These are phyloP conservation scores for Pelusios castaneus DNA, from an alignment of 2,113 vertebrate species.

Conservation along the genomic window DNA sequence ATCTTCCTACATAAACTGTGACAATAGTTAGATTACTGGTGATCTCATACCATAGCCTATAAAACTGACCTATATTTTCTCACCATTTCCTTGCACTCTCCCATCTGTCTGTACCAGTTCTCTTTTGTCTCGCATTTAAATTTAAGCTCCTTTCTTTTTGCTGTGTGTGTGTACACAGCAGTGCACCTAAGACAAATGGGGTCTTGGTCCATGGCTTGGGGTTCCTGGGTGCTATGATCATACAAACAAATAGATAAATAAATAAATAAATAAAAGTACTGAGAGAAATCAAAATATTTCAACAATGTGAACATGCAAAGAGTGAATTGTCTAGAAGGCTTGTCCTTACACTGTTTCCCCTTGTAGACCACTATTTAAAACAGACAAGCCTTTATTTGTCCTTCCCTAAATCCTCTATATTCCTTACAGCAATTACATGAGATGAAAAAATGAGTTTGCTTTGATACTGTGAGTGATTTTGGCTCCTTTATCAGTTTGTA, in stretches of 20 bases:
- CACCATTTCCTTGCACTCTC: neutral
- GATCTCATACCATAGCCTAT: neutral
- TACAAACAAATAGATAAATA: neutral
- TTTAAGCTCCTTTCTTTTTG: neutral
- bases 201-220: neutral
- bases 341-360: neutral
- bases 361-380: neutral
- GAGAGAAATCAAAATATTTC: neutral
- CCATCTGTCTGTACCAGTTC: neutral
- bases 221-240: neutral
- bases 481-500: neutral
- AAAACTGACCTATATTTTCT: neutral
- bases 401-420: neutral
- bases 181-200: neutral
- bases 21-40: neutral
- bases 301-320: neutral
- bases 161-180: neutral
- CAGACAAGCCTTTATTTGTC: neutral
- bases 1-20: neutral
- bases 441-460: neutral
- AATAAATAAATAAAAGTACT: neutral
- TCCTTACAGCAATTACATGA: neutral
- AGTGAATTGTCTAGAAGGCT: neutral
- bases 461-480: neutral
- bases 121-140: neutral